Evolutionary conservation across 2,113 vertebrate genomes (phyloP).

Genomic region (Bostrychus sinensis): DNA sequence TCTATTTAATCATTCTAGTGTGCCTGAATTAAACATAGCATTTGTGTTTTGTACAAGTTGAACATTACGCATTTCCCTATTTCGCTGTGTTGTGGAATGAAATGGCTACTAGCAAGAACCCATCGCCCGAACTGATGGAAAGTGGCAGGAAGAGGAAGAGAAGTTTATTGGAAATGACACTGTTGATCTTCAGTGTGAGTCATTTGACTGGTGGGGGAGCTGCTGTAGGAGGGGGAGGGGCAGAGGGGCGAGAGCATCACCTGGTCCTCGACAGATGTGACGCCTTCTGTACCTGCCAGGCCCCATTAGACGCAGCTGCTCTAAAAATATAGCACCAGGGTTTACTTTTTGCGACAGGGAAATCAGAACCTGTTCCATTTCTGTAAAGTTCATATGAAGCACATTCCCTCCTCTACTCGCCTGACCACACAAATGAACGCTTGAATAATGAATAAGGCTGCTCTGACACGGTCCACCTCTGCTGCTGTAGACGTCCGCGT

Average conservation of each 20-base stretch:
- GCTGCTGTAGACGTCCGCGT: conserved; percentile 48
- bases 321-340: conserved; percentile 76
- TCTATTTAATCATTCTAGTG: conserved; percentile 70
- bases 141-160: conserved; percentile 72
- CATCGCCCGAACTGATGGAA: conserved; percentile 71
- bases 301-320: conserved; percentile 78
- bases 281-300: conserved; percentile 82
- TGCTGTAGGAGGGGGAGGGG: conserved; percentile 38
- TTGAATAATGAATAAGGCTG: conserved; percentile 71
- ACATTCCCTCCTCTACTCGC: conserved; percentile 66
- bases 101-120: conserved; percentile 72
- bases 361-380: conserved; percentile 67
- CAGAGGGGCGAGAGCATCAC: conserved; percentile 64
- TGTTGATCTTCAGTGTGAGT: conserved; percentile 79
- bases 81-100: conserved; percentile 72
- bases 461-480: conserved; percentile 30
- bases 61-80: conserved; percentile 74
- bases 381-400: conserved; percentile 79
- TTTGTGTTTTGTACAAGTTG: conserved; percentile 74
- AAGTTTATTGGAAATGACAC: conserved; percentile 78
- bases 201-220: conserved; percentile 71
- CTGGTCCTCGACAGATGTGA: conserved; percentile 80
- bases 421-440: conserved; percentile 74
- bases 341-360: conserved; percentile 57
- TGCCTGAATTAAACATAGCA: conserved; percentile 65